Base-by-base conservation (phyloP, 2,888 invertebrate genomes). In the Lepidonotus clava region DNA sequence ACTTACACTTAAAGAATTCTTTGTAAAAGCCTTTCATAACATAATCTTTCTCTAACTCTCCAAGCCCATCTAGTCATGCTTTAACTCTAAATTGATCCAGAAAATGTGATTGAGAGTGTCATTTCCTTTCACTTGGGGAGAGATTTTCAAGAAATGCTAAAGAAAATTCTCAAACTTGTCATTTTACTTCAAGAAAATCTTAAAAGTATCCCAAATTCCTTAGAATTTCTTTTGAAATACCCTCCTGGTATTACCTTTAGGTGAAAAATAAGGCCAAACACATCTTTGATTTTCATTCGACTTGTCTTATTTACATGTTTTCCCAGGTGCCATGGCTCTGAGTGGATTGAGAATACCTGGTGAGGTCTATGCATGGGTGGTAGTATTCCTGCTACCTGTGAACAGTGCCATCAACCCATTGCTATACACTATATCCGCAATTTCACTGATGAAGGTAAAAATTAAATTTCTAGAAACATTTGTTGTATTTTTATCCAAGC, bases 351-450 rank as follows among this genome's bases (percentile, higher is more conserved):
- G 56, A 24, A 83, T 83, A 34, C 83, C 83, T 4, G 83, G 83
- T 5, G 56, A 83, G 56, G 83, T 83, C 18, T 83, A 83, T 56
- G 83, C 83, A 0, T 83, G 83, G 83, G 61, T 61, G 32, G 83
- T 83, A 14, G 83, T 83, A n/a, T 83, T 83, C 36, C 83, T 83
- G 8, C 61, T 83, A 34, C 83, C 83, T 24, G 83, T 83, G 56
- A 83, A 83, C 61, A 56, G 56, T 34, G 83, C 83, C 53, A 83
- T 83, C 34, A 83, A 83, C 32, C 83, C 83, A 8, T 11, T 83
- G 14, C 61, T 83, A 11, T 83, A 83, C 56, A 83, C 83, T 0
- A 83, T 83, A 32, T 56, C 83, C 1, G 53, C 83, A 67, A 28
- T 67, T 11, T 11, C 18, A 11, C 24, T 67, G 8, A 14, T 83